phyloP scores from a whole-genome alignment of 2,888 invertebrate species.

The Brachypalpus laphriformis region DNA sequence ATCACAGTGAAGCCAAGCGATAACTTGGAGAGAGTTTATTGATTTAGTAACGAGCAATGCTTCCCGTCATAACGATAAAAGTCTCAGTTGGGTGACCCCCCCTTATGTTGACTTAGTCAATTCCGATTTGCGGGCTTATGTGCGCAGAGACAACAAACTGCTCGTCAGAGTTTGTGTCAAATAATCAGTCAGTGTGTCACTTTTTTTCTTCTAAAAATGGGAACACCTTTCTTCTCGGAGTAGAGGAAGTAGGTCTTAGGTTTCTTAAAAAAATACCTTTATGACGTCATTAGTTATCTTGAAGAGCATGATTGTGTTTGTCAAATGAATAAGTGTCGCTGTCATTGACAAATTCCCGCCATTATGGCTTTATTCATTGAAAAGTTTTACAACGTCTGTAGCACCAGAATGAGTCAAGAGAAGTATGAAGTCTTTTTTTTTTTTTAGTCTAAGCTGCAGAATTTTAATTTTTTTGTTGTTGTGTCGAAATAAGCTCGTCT shows the following conservation, averaged over 20 bases:
- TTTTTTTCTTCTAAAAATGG: not conserved
- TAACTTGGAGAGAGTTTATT: conserved; percentile 36
- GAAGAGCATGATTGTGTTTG: not conserved
- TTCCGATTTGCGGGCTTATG: conserved; percentile 18
- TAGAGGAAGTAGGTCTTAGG: not conserved
- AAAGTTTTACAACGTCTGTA: not conserved
- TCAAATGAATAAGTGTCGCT: not conserved
- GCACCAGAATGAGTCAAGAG: not conserved
- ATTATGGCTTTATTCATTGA: not conserved
- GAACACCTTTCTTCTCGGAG: not conserved
- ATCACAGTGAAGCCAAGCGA: conserved; percentile 21
- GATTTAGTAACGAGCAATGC: conserved; percentile 7
- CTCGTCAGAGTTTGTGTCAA: not conserved
- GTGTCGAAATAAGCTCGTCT: no score
- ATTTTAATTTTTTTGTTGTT: no score
- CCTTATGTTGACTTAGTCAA: conserved; percentile 28
- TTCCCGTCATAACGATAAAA: not conserved
- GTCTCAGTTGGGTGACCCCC: not conserved
- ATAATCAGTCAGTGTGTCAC: conserved; percentile 15
- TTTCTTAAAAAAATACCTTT: not conserved
- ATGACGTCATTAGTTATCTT: not conserved
- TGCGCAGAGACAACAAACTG: not conserved
- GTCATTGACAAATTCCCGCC: not conserved
- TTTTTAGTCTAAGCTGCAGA: no score
- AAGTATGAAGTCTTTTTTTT: no score